Evolutionary conservation across 2,113 vertebrate genomes (phyloP), one percentile per base, ranked within the genome.

Genomic region (Dermatemys mawii): DNA sequence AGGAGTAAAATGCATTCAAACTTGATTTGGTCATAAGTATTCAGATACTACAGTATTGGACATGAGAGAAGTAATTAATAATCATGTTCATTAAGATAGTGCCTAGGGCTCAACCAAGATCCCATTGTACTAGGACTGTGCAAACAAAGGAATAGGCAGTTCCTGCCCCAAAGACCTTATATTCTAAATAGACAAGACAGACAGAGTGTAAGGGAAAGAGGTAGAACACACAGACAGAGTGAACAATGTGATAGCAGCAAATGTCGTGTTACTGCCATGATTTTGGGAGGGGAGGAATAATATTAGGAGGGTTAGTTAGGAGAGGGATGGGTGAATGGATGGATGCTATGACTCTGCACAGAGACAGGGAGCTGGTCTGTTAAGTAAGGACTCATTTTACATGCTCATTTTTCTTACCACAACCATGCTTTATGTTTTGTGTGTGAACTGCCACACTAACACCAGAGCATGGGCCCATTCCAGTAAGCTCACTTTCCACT

Each of bases 211-310:
- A 76, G 11, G 41, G 73, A 27, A 44, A 76, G 11, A 16, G 41
- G 26, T 12, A 76, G 11, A 46, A 76, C 55, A 46, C 0, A 1
- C 29, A 49, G 87, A 46, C 27, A 80, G 21, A 70, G 1, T 21
- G 46, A 63, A 90, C 82, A 60, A 48, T 50, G 27, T 26, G 81
- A 83, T 78, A 10, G 46, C 2, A 84, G 32, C 9, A 85, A 84
- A 83, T 38, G 24, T 53, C 49, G 14, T 41, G 41, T 35, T 38
- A 51, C 1, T 78, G 49, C 0, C 0, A 0, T 14, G 4, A 38
- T 75, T 84, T 78, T 26, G 79, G 10, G 26, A 51, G 50, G 41
- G 9, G 11, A 46, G 26, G n/a, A 4, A 70, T n/a, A 38, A 22
- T 38, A n/a, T n/a, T 67, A 19, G 19, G n/a, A 70, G 63, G 9